phyloP scores from a whole-genome alignment of 2,888 invertebrate genomes.

The Blastobasis lacticolella region DNA sequence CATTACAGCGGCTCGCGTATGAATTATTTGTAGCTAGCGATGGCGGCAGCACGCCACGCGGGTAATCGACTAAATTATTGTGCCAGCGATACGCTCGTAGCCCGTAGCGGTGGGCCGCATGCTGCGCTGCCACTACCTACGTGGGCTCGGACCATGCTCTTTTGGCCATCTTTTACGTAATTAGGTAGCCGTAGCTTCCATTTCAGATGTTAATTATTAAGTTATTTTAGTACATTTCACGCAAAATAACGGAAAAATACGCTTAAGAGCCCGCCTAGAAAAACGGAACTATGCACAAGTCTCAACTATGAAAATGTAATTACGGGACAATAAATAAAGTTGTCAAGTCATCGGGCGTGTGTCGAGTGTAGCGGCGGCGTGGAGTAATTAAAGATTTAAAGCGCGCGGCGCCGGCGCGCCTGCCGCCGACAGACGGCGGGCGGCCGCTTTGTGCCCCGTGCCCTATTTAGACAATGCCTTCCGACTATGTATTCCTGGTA shows the following conservation, averaged over 20 bases:
- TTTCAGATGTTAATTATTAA: too few species aligned
- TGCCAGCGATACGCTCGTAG: constrained; percentile 29
- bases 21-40: constrained; percentile 57
- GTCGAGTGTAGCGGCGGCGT: constrained; percentile 14
- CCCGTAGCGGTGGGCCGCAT: constrained; percentile 8
- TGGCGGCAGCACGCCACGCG: constrained; percentile 46
- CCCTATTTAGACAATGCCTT: neutral
- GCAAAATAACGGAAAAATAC: too few species aligned
- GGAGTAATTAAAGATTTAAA: constrained; percentile 46
- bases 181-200: too few species aligned
- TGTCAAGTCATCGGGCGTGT: constrained; percentile 17
- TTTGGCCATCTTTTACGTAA: too few species aligned
- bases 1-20: constrained; percentile 58
- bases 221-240: too few species aligned
- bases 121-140: too few species aligned
- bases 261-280: too few species aligned
- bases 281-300: too few species aligned
- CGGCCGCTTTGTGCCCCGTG: neutral
- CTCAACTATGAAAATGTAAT: neutral
- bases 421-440: neutral
- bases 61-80: constrained; percentile 51
- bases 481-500: too few species aligned
- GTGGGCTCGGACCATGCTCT: too few species aligned
- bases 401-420: constrained; percentile 26
- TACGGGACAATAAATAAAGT: constrained; percentile 7